Evolutionary conservation across 2,113 vertebrate species (phyloP).

Genomic region (Excalfactoria chinensis): DNA sequence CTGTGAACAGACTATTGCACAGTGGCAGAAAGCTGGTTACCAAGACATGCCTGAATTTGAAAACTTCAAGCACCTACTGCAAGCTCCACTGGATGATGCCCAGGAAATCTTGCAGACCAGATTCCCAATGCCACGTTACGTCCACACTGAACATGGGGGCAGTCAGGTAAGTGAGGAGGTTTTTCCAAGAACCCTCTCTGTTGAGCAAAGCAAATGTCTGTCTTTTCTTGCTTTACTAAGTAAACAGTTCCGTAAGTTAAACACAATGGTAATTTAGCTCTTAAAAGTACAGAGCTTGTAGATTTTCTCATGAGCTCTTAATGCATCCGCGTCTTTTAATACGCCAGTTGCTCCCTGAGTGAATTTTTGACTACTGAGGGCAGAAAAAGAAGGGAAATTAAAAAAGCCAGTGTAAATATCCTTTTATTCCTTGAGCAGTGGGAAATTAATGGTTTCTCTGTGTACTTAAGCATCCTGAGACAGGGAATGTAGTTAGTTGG

Average conservation of each 20-base stretch:
- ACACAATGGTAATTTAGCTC: neutral
- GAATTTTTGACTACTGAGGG: neutral
- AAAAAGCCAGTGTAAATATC: neutral
- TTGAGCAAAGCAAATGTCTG: neutral
- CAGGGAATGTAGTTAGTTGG: neutral
- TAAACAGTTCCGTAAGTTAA: neutral
- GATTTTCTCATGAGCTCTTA: neutral
- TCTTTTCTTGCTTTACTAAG: neutral
- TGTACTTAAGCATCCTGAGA: neutral
- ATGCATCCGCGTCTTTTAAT: neutral
- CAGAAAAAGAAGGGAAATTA: neutral
- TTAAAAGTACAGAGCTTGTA: neutral
- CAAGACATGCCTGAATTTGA: slow-evolving; percentile 97
- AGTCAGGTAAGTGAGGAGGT: slow-evolving; percentile 81
- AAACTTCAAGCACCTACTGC: slow-evolving; percentile 96
- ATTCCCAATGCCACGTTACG: slow-evolving; percentile 96
- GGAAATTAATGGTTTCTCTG: neutral
- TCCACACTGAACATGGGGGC: slow-evolving; percentile 93
- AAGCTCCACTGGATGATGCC: slow-evolving; percentile 93
- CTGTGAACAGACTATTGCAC: slow-evolving; percentile 88
- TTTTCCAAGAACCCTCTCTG: neutral
- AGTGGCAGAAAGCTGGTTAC: slow-evolving; percentile 96
- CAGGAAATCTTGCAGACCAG: slow-evolving; percentile 94
- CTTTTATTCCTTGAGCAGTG: neutral
- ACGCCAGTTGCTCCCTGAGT: neutral